A percentile compares a stretch with the other conserved stretches of the same genome.
phyloP scores from a whole-genome alignment of 2,888 invertebrate species.

The Aspidiotus destructor region DNA sequence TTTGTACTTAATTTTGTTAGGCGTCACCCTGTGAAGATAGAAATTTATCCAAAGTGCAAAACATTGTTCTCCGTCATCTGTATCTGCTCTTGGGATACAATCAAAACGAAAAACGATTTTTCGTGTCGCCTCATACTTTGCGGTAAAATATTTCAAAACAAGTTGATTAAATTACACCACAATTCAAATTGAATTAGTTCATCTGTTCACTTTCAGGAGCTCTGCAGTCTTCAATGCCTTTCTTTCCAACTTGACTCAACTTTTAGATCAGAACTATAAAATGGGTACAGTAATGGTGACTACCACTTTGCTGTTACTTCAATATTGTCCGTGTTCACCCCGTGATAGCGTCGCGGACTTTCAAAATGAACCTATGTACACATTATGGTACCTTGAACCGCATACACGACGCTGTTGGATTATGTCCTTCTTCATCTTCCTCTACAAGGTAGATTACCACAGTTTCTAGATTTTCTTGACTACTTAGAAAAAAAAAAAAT shows the following conservation, averaged over 20 bases:
- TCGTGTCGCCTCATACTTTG: constrained; percentile 75
- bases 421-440: constrained; percentile 77
- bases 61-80: constrained; percentile 79
- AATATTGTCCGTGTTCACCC: constrained; percentile 72
- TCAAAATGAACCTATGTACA: constrained; percentile 62
- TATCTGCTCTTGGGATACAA: constrained; percentile 89
- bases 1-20: constrained; percentile 40
- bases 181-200: neutral
- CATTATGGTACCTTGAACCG: constrained; percentile 78
- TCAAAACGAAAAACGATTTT: constrained; percentile 79
- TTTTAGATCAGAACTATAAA: constrained; percentile 89
- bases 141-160: constrained; percentile 48
- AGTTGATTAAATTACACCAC: neutral
- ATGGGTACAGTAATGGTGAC: constrained; percentile 85
- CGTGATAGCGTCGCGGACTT: constrained; percentile 49
- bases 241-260: constrained; percentile 81
- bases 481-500: neutral
- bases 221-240: constrained; percentile 95
- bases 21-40: constrained; percentile 84
- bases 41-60: constrained; percentile 64
- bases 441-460: constrained; percentile 69
- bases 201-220: constrained; percentile 48
- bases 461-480: constrained; percentile 13
- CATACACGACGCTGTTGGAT: constrained; percentile 86
- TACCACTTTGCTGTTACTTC: constrained; percentile 65